Evolutionary conservation across 2,113 vertebrate genomes (phyloP), one percentile per base, ranked within the genome.

Genomic region (Seriola aureovittata): DNA sequence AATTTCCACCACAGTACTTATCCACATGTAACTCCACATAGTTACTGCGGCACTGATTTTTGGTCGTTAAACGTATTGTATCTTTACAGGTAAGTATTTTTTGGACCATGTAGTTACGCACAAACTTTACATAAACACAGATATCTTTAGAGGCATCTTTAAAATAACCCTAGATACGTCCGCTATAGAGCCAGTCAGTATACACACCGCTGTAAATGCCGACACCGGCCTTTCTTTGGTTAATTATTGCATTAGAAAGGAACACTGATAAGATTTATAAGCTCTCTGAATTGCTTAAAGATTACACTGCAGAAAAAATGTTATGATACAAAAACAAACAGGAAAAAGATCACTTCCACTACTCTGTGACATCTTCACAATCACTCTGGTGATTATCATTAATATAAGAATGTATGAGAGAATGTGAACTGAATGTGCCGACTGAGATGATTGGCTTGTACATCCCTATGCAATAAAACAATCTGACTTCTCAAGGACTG

Each of bases 211-310:
- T 2, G 1, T 69, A 71, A 80, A 75, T 69, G 42, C 40, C 4
- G 4, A 65, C 12, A 19, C 0, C 5, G 3, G 32, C 36, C 40
- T 57, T 55, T 66, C 16, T 58, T 50, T 75, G 38, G 87, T 90
- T 90, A 89, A 65, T 90, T 65, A 90, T 91, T 88, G 8, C 2
- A 42, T 57, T 59, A 55, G 13, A 66, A 29, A 52, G 25, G 32
- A 68, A 78, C 63, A 60, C 50, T 84, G 82, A 93, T 91, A 82
- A 88, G 55, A 32, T 81, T 57, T 72, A 64, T 7, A 48, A n/a
- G 13, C 2, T 17, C 23, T 4, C 0, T 29, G 7, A 67, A 59
- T 46, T 50, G 38, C 12, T 21, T 38, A 1, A 59, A 25, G 64
- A 34, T 58, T 14, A n/a, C 2, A 42, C 38, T 3, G 19, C n/a